Percentiles rank a stretch among this genome's conserved stretches.
phyloP scores from a whole-genome alignment of 2,113 vertebrate genomes.

The Erythrocercus mccallii region DNA sequence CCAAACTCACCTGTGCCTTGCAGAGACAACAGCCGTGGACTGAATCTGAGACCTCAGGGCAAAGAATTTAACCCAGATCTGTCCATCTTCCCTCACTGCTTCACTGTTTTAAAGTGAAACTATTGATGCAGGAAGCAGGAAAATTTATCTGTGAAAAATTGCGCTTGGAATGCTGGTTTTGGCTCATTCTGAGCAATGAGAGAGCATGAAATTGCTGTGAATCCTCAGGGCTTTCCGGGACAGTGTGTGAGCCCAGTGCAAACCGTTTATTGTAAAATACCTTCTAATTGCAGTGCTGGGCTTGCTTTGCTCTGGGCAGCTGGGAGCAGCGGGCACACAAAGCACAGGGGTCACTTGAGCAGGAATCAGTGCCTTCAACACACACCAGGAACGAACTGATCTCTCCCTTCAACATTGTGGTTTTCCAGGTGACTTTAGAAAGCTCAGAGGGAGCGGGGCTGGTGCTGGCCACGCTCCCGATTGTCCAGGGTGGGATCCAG shows the following conservation, averaged over 20 bases:
- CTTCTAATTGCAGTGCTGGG: conserved; percentile 83
- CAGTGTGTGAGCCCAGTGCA: conserved; percentile 72
- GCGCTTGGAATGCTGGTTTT: conserved; percentile 80
- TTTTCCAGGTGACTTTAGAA: not conserved
- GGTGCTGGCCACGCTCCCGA: not conserved
- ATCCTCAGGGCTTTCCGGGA: conserved; percentile 83
- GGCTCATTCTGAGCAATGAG: conserved; percentile 79
- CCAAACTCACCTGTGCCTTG: not conserved
- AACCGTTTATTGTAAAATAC: conserved; percentile 80
- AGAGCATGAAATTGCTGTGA: conserved; percentile 89
- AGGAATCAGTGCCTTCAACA: not conserved
- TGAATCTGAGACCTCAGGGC: not conserved
- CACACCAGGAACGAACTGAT: not conserved
- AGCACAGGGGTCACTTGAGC: not conserved
- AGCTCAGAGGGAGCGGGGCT: not conserved
- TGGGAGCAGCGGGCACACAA: not conserved
- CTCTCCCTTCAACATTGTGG: not conserved
- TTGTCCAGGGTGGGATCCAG: not conserved
- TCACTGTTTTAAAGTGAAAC: conserved; percentile 72
- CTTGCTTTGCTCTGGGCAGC: not conserved
- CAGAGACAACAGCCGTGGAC: not conserved
- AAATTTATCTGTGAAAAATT: conserved; percentile 80
- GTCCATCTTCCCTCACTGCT: conserved; percentile 73
- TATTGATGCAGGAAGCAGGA: conserved; percentile 63
- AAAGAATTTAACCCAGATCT: conserved; percentile 68